These are phyloP conservation scores for Otus sunia DNA, from an alignment of 2,113 vertebrate genomes.

Conservation along the genomic window DNA sequence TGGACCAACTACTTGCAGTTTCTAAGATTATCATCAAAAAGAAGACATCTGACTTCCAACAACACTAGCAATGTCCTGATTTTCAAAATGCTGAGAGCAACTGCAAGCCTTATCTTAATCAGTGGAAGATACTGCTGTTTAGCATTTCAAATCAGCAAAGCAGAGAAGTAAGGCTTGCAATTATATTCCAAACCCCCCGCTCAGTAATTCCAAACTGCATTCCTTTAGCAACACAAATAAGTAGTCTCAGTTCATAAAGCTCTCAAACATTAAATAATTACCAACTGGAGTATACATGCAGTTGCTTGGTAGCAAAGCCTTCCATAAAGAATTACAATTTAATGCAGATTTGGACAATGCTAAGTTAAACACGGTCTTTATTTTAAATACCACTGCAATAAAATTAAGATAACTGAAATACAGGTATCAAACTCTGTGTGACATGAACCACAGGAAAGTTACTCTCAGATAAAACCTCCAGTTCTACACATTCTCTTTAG, in stretches of 20 bases:
- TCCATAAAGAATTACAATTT: not conserved
- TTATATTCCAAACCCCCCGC: not conserved
- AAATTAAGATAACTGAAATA: constrained; percentile 13
- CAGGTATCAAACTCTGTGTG: not conserved
- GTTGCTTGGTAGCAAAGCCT: not conserved
- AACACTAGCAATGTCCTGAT: not conserved
- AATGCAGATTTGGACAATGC: constrained; percentile 12
- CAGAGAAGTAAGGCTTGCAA: not conserved
- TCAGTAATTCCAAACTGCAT: not conserved
- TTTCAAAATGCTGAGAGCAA: not conserved
- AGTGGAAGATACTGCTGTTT: not conserved
- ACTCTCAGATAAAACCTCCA: not conserved
- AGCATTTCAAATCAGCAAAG: not conserved
- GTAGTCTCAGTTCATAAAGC: constrained; percentile 14
- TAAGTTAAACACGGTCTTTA: not conserved
- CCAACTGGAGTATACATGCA: not conserved
- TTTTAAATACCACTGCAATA: constrained; percentile 5
- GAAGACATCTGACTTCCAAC: not conserved
- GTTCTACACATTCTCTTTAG: not conserved
- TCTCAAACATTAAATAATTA: constrained; percentile 15
- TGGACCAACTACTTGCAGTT: not conserved
- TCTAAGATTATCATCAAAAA: not conserved
- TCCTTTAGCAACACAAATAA: not conserved
- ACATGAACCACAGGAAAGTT: not conserved
- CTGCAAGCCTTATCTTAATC: not conserved